Percentiles rank a stretch among this genome's conserved stretches.
phyloP scores from a whole-genome alignment of 2,888 invertebrate species.

The Lepidocyrtinus sp. region DNA sequence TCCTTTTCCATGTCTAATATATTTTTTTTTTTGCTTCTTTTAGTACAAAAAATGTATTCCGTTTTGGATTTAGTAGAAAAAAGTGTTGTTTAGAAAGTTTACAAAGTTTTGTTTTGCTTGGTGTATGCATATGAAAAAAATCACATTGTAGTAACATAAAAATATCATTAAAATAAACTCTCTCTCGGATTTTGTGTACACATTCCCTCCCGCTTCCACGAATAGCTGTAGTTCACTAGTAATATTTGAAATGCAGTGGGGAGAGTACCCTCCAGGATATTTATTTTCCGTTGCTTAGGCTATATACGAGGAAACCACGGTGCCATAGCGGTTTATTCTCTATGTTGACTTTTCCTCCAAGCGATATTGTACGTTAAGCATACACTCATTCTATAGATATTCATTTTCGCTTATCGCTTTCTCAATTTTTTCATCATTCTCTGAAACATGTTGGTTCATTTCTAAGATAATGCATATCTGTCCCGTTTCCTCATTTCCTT shows the following conservation, averaged over 20 bases:
- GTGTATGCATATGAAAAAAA: not conserved
- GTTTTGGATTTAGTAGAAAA: not conserved
- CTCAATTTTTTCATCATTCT: not conserved
- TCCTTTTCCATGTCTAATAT: slow-evolving; percentile 21
- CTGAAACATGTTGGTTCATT: slow-evolving; percentile 5
- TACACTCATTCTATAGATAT: not conserved
- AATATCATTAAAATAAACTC: not conserved
- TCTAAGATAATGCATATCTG: slow-evolving; percentile 5
- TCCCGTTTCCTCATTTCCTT: not conserved
- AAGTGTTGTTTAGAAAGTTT: not conserved
- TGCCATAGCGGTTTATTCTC: slow-evolving; percentile 12
- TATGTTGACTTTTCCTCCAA: slow-evolving; percentile 57
- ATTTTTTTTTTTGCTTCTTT: not conserved
- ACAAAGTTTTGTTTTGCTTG: not conserved
- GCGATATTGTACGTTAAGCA: slow-evolving; percentile 16
- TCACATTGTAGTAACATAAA: slow-evolving; percentile 9
- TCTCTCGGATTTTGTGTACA: not conserved
- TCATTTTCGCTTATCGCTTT: not conserved
- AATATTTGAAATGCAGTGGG: not conserved
- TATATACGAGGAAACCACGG: not conserved
- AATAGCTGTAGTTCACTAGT: too few species aligned
- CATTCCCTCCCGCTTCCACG: too few species aligned
- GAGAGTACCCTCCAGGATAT: slow-evolving; percentile 44
- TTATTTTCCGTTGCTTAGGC: slow-evolving; percentile 23
- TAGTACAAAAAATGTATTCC: slow-evolving; percentile 8